Conservation (phyloP, 1,140 invertebrate species). For the Lineus longissimus region DNA sequence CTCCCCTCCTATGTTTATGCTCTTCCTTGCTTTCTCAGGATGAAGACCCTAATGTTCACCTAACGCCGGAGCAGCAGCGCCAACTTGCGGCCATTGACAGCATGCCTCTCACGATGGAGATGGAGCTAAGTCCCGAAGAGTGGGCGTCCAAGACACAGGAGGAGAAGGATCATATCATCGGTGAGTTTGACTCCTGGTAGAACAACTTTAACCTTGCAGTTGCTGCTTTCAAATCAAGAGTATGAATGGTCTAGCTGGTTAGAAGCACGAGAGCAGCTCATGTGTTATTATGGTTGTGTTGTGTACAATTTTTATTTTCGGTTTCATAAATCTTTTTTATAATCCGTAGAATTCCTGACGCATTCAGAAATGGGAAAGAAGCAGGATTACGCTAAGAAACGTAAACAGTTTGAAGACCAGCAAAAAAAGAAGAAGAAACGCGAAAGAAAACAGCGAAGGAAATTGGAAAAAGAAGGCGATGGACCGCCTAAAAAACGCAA, state of each 20-base stretch:
- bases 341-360: background rate
- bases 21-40: slow-evolving; percentile 38
- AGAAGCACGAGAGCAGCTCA: too few species aligned
- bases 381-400: slow-evolving; percentile 38
- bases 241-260: too few species aligned
- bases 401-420: slow-evolving; percentile 37
- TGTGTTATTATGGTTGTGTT: too few species aligned
- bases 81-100: slow-evolving; percentile 53
- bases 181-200: slow-evolving; percentile 3
- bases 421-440: slow-evolving; percentile 33
- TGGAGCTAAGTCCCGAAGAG: slow-evolving; percentile 31
- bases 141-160: slow-evolving; percentile 29
- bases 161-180: slow-evolving; percentile 16
- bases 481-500: slow-evolving; percentile 7
- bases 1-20: too few species aligned
- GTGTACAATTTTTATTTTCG: too few species aligned
- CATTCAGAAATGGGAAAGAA: slow-evolving; percentile 33
- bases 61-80: slow-evolving; percentile 52
- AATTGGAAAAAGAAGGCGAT: slow-evolving; percentile 29
- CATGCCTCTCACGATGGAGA: slow-evolving; percentile 48
- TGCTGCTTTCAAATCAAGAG: too few species aligned
- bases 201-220: background rate
- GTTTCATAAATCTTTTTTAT: too few species aligned
- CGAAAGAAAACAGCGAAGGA: slow-evolving; percentile 23
- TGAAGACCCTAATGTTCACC: slow-evolving; percentile 36